A percentile compares a stretch with the other conserved stretches of the same genome.
Conservation (phyloP, 2,113 vertebrate genomes). For the Panurus biarmicus region DNA sequence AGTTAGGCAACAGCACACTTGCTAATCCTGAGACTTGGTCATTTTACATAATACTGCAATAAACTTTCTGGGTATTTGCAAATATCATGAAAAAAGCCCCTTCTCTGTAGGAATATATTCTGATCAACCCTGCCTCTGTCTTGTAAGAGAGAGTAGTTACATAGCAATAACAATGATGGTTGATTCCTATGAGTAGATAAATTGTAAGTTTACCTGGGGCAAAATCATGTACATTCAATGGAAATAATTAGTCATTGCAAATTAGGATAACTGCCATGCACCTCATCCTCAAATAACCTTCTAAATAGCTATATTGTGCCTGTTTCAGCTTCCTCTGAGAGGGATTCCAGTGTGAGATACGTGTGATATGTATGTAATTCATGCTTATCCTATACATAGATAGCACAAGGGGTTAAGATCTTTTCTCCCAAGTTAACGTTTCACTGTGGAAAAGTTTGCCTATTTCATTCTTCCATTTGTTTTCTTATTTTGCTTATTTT, state of each 20-base stretch:
- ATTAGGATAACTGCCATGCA: neutral
- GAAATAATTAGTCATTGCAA: neutral
- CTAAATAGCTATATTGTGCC: neutral
- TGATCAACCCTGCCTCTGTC: neutral
- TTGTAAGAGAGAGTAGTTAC: neutral
- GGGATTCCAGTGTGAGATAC: neutral
- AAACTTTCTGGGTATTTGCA: neutral
- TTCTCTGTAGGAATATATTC: neutral
- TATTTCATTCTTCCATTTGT: neutral
- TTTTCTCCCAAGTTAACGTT: neutral
- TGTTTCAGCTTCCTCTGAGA: neutral
- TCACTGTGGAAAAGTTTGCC: neutral
- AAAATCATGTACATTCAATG: neutral
- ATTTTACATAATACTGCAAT: neutral
- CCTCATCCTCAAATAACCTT: neutral
- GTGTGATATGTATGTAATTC: neutral
- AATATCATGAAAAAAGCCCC: rapidly evolving
- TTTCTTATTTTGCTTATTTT: neutral
- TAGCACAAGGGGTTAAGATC: neutral
- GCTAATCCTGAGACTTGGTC: neutral
- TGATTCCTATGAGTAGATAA: neutral
- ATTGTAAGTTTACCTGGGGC: neutral
- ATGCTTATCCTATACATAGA: neutral
- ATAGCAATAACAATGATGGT: neutral
- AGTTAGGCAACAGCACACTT: neutral